Evolutionary conservation across 1,140 invertebrate species (phyloP), one percentile per base, ranked within the genome.

Genomic region (Brachionus asplanchnoidis): DNA sequence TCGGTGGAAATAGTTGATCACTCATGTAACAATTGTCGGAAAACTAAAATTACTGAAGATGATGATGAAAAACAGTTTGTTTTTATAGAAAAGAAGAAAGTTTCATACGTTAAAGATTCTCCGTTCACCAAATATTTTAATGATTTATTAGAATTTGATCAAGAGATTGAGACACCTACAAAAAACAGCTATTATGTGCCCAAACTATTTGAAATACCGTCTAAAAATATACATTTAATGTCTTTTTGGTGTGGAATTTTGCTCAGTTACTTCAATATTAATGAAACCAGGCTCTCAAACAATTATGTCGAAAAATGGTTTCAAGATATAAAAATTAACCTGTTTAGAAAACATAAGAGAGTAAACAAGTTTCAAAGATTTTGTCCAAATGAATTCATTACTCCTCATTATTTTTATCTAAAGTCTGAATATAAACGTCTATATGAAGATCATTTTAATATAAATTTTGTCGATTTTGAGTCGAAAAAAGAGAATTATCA

Each of bases 221-320:
- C 14, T 11, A 70, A 36, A 70, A 28, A 36, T 2, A 4, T 70
- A n/a, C 66, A 70, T 36, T 36, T 70, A 32, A n/a, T 70, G 14
- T 28, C 66, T 36, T 36, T 70, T 70, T 70, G 66, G 66, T 70
- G 11, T 70, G 32, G 66, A 70, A 36, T 70, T 12, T n/a, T 70
- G 23, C 12, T 70, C 23, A 40, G n/a, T n/a, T 12, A 70, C 9
- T 32, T 70, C 7, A 6, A 70, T 7, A 32, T n/a, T 28, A 70
- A 70, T 66, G 9, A 66, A 70, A 70, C 28, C 14, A 28, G 66
- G 32, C n/a, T 70, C 5, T 70, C 32, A 36, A 70, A 70, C 66
- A 70, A 70, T 70, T 36, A 28, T 36, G 66, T 70, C n/a, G 66
- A 70, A 36, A 28, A 70, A 36, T 36, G 66, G 66, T 70, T 70